These are phyloP conservation scores for Xerus inauris DNA, from an alignment of 2,113 vertebrate genomes.

Conservation along the genomic window DNA sequence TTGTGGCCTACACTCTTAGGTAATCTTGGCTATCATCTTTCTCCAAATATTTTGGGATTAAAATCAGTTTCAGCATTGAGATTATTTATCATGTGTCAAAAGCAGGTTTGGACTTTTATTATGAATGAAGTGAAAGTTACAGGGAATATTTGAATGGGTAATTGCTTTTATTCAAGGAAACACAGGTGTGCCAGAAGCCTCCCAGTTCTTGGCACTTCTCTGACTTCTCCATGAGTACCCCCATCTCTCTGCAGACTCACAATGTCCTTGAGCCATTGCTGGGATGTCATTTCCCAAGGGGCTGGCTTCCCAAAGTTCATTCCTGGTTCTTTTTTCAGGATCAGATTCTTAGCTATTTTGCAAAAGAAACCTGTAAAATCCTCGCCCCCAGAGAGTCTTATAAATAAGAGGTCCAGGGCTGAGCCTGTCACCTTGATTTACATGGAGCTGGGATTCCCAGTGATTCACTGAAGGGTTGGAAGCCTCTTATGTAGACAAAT, in stretches of 20 bases:
- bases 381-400: background rate
- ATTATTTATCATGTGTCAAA: background rate
- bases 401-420: background rate
- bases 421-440: background rate
- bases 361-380: background rate
- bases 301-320: background rate
- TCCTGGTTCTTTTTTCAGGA: background rate
- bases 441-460: background rate
- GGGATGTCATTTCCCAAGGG: background rate
- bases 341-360: background rate
- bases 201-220: background rate
- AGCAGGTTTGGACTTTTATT: slow-evolving; percentile 51
- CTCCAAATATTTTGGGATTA: slow-evolving; percentile 30
- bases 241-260: background rate
- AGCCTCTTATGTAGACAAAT: background rate
- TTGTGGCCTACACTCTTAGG: background rate
- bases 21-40: background rate
- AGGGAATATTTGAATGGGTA: background rate
- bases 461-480: background rate
- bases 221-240: background rate
- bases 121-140: background rate
- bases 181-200: background rate
- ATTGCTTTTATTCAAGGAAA: slow-evolving; percentile 25
- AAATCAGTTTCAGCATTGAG: slow-evolving; percentile 35
- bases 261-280: background rate